Percentiles rank a stretch among this genome's conserved stretches.
Evolutionary conservation across 2,113 vertebrate genomes (phyloP).

Genomic region (Corydoras sp.): DNA sequence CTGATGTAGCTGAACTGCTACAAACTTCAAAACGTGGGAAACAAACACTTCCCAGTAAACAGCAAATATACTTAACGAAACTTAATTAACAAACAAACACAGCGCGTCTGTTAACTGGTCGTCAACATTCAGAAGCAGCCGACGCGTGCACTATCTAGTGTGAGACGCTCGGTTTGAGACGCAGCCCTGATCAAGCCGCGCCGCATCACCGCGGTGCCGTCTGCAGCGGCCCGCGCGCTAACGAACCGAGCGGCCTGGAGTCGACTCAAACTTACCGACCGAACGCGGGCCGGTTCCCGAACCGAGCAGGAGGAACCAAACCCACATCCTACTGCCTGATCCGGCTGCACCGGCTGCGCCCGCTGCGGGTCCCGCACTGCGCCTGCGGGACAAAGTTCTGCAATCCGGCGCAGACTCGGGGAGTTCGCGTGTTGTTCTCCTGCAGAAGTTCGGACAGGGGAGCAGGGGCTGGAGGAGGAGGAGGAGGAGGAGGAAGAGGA

Average conservation of each 20-base stretch:
- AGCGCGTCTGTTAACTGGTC: too few relatives aligned
- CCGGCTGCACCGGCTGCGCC: conserved; percentile 47
- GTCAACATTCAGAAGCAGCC: too few relatives aligned
- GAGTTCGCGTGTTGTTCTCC: conserved; percentile 20
- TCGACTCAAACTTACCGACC: conserved; percentile 67
- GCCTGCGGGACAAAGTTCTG: conserved; percentile 44
- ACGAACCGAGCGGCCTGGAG: neutral
- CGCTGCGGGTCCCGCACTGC: conserved; percentile 51
- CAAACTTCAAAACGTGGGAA: too few relatives aligned
- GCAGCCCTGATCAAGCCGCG: too few relatives aligned
- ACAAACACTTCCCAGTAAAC: too few relatives aligned
- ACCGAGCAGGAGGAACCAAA: conserved; percentile 77
- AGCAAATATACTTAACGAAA: too few relatives aligned
- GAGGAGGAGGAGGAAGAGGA: neutral
- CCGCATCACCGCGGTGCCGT: too few relatives aligned
- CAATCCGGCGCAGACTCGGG: conserved; percentile 27
- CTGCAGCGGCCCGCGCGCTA: neutral
- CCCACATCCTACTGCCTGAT: conserved; percentile 69
- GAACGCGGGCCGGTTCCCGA: conserved; percentile 67
- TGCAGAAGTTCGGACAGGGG: conserved; percentile 36
- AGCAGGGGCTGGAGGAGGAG: neutral
- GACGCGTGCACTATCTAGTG: too few relatives aligned
- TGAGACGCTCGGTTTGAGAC: too few relatives aligned
- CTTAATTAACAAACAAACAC: too few relatives aligned
- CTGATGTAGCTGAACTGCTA: too few relatives aligned